These are phyloP conservation scores for Notothenia coriiceps DNA, from an alignment of 2,113 vertebrate genomes.

Conservation along the genomic window DNA sequence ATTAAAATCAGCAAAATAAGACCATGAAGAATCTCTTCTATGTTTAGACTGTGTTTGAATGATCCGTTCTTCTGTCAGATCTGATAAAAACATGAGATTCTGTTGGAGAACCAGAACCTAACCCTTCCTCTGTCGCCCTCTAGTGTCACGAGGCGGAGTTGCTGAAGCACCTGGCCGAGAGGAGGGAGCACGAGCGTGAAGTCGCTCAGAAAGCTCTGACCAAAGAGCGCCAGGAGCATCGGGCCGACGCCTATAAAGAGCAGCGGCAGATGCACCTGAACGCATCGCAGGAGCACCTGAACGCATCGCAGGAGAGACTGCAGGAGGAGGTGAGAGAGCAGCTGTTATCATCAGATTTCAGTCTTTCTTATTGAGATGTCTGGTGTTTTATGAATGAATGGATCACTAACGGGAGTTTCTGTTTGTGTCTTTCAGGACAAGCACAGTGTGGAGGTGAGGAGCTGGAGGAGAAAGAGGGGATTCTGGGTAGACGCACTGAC, in stretches of 20 bases:
- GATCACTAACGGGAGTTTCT: slow-evolving; percentile 16
- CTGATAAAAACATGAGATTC: background rate
- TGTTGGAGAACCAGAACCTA: background rate
- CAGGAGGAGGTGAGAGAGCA: slow-evolving; percentile 90
- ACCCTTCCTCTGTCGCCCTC: slow-evolving; percentile 5
- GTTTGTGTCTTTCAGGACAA: slow-evolving; percentile 88
- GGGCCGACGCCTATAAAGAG: slow-evolving; percentile 91
- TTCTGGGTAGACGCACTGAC: slow-evolving; percentile 4
- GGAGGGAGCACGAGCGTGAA: slow-evolving; percentile 92
- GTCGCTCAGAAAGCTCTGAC: slow-evolving; percentile 94
- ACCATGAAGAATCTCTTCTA: background rate
- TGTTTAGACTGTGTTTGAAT: too few species aligned
- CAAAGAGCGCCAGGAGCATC: slow-evolving; percentile 91
- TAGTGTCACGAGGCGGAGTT: slow-evolving; percentile 96
- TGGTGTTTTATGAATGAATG: background rate
- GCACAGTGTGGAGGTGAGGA: slow-evolving; percentile 92
- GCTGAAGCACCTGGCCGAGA: slow-evolving; percentile 92
- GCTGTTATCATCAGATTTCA: fast-evolving
- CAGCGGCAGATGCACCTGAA: slow-evolving; percentile 90
- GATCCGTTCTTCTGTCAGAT: background rate
- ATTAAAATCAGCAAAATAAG: too few species aligned
- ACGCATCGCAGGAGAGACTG: slow-evolving; percentile 89
- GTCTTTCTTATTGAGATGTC: background rate
- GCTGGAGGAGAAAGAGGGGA: background rate
- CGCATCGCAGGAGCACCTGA: slow-evolving; percentile 89